Base-by-base conservation (phyloP, 2,113 vertebrate genomes). In the Mesitornis unicolor region DNA sequence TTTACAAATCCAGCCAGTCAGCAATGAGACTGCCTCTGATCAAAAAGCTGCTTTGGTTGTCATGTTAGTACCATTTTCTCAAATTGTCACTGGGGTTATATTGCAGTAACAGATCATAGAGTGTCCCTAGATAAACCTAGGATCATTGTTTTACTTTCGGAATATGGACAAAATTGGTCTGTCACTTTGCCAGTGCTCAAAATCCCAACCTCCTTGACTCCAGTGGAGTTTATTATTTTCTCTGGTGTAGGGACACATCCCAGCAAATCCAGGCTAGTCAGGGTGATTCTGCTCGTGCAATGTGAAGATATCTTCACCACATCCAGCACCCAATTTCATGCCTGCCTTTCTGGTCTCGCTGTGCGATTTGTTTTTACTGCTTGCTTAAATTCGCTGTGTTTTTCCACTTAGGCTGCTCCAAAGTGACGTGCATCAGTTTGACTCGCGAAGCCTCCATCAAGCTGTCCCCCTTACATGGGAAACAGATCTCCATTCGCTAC, bases 361-460 rank as follows among this genome's bases (percentile, higher is more conserved):
- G 13, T 12, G 14, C 4, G 60, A 48, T 65, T 70, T 54, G 6
- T 4, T 77, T 73, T 56, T 31, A 8, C 21, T 5, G 31, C 56
- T 71, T 29, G 16, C 57, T 68, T 53, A 42, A 81, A 82, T 70
- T 92, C 14, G 1, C 78, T 96, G 26, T 85, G n/a, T 78, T 92
- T 92, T 69, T 50, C 93, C 79, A n/a, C 63, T 17, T 90, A 99
- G 99, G 99, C 79, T 99, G 99, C 97, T 99, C 99, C 98, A 99
- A 99, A 96, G 99, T 99, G 56, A 99, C 99, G 0, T 99, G 99
- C 96, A 99, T 99, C 98, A 99, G 99, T 79, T 76, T 99, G 94
- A 99, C 99, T 28, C 98, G 98, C 1, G 99, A 99, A 96, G 98
- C 98, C 74, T 99, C 99, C 35, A 98, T 99, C 92, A 99, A 98